Base-by-base conservation (phyloP, 2,888 invertebrate species). In the Phrixothrix hirtus region DNA sequence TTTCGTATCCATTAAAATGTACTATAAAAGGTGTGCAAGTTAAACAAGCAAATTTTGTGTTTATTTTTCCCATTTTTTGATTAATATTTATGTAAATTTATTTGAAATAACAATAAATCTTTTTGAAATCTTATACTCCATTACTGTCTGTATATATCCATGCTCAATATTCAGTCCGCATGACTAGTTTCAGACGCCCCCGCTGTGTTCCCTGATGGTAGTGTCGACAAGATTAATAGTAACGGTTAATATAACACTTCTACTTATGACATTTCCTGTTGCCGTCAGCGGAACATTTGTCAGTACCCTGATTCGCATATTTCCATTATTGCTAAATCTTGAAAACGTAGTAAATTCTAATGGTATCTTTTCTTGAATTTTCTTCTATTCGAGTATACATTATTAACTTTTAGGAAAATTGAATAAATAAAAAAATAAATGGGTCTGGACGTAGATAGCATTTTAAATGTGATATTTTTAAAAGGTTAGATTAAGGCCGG, bases 401-500 rank as follows among this genome's bases (percentile, higher is more conserved):
- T n/a, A n/a, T n/a, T n/a, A n/a, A n/a, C n/a, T n/a, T n/a, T n/a
- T n/a, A n/a, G 21, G 4, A 7, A 21, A 21, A 21, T 21, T 3
- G 7, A 21, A 21, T 21, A 21, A 21, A 21, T 21, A 21, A 21
- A 7, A 5, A 25, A 37, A 37, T 26, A 12, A 37, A 37, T 12
- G 37, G 21, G 25, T 25, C 37, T 21, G 21, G 21, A 21, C 13
- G 14, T 47, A 56, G 55, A 55, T 52, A 61, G 58, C 59, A 62
- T 58, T 58, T 46, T 49, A 57, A 57, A 57, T 48, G 47, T 41
- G 29, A 5, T 7, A 34, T 45, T 52, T 44, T 56, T 45, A 56
- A 48, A 47, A 48, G 58, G 39, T 39, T 61, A 66, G 72, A 72
- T 71, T 72, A 69, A 66, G 67, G 68, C 25, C 73, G 73, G 73